phyloP scores from a whole-genome alignment of 2,888 invertebrate genomes.

The Mactromeris polynyma region DNA sequence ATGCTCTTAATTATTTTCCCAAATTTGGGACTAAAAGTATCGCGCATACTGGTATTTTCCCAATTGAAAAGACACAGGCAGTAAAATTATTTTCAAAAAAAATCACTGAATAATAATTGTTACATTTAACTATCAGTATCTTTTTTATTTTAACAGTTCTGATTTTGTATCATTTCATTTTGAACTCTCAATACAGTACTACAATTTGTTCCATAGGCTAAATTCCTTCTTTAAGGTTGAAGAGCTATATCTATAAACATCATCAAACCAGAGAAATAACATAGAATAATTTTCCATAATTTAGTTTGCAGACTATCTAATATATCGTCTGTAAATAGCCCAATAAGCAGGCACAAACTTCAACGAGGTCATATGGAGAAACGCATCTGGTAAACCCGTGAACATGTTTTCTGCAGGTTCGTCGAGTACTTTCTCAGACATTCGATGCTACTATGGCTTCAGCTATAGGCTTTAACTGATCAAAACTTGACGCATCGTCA shows the following conservation, averaged over 20 bases:
- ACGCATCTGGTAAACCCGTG: constrained; percentile 52
- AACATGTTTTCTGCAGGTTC: constrained; percentile 34
- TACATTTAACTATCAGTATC: too few relatives aligned
- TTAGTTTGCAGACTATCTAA: constrained; percentile 28
- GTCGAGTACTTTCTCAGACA: constrained; percentile 48
- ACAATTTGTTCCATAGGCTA: too few relatives aligned
- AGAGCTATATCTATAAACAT: not conserved
- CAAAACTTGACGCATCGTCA: constrained; percentile 52
- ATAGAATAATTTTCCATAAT: constrained; percentile 35
- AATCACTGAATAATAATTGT: too few relatives aligned
- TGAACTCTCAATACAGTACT: too few relatives aligned
- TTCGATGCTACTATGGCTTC: constrained; percentile 25
- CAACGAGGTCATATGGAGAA: constrained; percentile 35
- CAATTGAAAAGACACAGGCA: too few relatives aligned
- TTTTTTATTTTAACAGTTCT: too few relatives aligned
- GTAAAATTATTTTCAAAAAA: too few relatives aligned
- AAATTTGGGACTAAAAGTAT: too few relatives aligned
- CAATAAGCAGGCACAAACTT: constrained; percentile 31
- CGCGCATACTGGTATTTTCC: too few relatives aligned
- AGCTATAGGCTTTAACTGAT: constrained; percentile 45
- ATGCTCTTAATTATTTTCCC: too few relatives aligned
- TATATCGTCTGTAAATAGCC: constrained; percentile 26
- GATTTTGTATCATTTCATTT: too few relatives aligned
- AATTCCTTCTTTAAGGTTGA: not conserved
- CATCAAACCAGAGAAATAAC: not conserved